Conservation (phyloP, 1,140 invertebrate genomes). For the Aricia agestis region DNA sequence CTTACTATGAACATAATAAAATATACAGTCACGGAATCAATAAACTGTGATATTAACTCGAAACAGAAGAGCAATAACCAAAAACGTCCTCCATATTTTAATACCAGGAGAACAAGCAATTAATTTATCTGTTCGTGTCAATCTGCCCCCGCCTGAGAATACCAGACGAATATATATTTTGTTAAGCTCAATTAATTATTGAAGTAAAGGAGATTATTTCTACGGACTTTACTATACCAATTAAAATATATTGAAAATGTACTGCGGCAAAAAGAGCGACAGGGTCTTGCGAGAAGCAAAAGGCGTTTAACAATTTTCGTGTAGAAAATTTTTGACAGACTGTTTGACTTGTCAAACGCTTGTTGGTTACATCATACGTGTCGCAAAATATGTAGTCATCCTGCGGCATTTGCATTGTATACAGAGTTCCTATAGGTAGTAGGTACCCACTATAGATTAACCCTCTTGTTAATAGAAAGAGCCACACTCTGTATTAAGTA, state of each 20-base stretch:
- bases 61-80: background rate
- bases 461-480: too few species aligned
- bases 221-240: background rate
- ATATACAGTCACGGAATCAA: background rate
- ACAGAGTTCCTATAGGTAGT: too few species aligned
- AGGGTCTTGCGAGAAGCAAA: too few species aligned
- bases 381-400: too few species aligned
- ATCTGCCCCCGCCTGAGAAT: background rate
- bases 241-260: background rate
- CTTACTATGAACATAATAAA: background rate
- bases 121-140: slow-evolving; percentile 4
- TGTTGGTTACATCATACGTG: too few species aligned
- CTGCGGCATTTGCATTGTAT: too few species aligned
- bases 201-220: slow-evolving; percentile 20
- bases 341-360: too few species aligned
- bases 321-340: too few species aligned
- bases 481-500: too few species aligned
- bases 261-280: too few species aligned
- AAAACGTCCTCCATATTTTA: slow-evolving; percentile 3
- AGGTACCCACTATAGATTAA: too few species aligned
- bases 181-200: slow-evolving; percentile 8
- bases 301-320: too few species aligned
- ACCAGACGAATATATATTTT: background rate
- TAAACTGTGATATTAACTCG: background rate
- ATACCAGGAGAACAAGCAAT: slow-evolving; percentile 3